Evolutionary conservation across 2,797 vertebrate species (phyloP), one percentile per base, ranked within the genome.

Genomic region (Periparus ater): DNA sequence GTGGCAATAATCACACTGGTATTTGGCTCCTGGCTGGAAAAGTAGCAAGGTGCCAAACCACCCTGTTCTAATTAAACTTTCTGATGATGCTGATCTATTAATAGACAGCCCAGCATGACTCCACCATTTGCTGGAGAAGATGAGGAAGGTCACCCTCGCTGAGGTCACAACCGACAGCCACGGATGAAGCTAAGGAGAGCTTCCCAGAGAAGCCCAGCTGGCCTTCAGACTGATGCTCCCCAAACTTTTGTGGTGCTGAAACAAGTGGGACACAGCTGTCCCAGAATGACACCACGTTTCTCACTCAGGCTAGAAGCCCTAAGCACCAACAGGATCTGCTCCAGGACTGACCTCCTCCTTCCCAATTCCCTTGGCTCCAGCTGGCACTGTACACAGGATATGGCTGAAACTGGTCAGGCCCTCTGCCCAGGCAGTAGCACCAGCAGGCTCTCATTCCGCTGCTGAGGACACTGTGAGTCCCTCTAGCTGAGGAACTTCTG

Each of bases 21-120:
- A 90, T 76, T 82, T 88, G 88, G 70, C 85, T 95, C 10, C 0
- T 38, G 42, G 55, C 53, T 76, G 77, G 86, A 88, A 79, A 86
- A 78, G 79, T 10, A 84, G 57, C 70, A 70, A 94, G 42, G 88
- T 90, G 94, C 82, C 94, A 96, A 95, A 74, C 66, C 89, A 95
- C 80, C 91, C 82, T 54, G 85, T 61, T 90, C 89, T 84, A 88
- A 93, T 96, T 91, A 95, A 95, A 84, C 80, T 73, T 95, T 40
- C 82, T 89, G 95, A 93, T 89, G 78, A 92, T 75, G 94, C 88
- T 86, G 60, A 75, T 88, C 89, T 94, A 96, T 94, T 76, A 93
- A 95, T 91, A 96, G 91, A 29, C 44, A 93, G 51, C 79, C 91
- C 70, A 60, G 73, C 70, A 60, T 32, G 89, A 89, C 80, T 89